Evolutionary conservation across 2,113 vertebrate genomes (phyloP), one percentile per base, ranked within the genome.

Genomic region (Forbesichthys papilliferus): DNA sequence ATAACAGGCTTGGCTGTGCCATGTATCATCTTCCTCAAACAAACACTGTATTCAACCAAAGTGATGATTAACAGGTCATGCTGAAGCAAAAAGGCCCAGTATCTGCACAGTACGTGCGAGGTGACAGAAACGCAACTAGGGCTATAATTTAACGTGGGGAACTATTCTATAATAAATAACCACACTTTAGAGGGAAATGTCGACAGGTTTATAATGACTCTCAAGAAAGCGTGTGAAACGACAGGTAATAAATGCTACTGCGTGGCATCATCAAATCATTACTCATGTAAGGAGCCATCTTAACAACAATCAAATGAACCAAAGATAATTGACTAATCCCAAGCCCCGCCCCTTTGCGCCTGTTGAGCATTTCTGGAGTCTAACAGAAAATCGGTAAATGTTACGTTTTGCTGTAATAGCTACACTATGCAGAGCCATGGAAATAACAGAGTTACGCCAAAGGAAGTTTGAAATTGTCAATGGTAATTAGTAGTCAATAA

Each of bases 11-110:
- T 18, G 11, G 55, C 61, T 3, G 14, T 57, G 66, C 34, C 66
- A 52, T 48, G 56, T 6, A 71, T 77, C 54, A 58, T 72, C 61
- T 46, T 61, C 11, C 2, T 46, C n/a, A 62, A 10, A 67, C 55
- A 68, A 42, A 64, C 61, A 63, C 53, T 61, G 46, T 9, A 53
- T 62, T 63, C 61, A 78, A 52, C 59, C 6, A 27, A 3, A 75
- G 75, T 60, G 62, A 83, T 81, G 69, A 71, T 69, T 61, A 68
- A 11, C 13, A 46, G 61, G 71, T 34, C 47, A 33, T 16, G 33
- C n/a, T 68, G 53, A 56, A 65, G 72, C 18, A 64, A 59, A 9
- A n/a, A 51, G 75, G 57, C 54, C 55, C 56, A 67, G 11, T 47
- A 63, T 42, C 27, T 57, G 34, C 55, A 27, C 18, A 20, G 57